These are phyloP conservation scores for Poecilia velifera DNA, from an alignment of 2,797 vertebrate species.

Conservation along the genomic window DNA sequence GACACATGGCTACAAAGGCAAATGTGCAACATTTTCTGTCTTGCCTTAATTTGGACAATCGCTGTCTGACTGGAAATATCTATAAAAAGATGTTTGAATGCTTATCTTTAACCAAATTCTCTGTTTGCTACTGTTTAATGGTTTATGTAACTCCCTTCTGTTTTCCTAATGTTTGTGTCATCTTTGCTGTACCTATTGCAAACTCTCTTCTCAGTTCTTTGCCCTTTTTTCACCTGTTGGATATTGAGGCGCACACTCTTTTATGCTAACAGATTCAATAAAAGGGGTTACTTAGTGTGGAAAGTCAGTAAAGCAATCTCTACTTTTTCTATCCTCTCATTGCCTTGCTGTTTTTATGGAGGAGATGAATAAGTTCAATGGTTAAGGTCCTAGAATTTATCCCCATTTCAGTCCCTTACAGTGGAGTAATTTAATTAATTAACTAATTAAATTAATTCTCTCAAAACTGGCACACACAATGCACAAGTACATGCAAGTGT, in stretches of 20 bases:
- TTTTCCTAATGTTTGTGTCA: constrained; percentile 11
- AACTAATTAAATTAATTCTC: not conserved
- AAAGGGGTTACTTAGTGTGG: constrained; percentile 41
- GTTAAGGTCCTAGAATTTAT: not conserved
- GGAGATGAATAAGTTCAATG: constrained; percentile 4
- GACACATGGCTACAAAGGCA: not conserved
- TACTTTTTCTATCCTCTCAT: constrained; percentile 37
- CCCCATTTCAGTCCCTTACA: not conserved
- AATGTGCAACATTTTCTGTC: not conserved
- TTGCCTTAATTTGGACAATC: not conserved
- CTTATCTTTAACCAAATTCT: not conserved
- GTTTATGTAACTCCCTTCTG: not conserved
- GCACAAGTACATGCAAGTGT: not conserved
- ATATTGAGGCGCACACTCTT: constrained; percentile 37
- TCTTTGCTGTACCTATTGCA: constrained; percentile 32
- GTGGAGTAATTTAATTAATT: not conserved
- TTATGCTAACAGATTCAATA: constrained; percentile 48
- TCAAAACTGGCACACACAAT: not conserved
- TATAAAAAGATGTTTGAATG: not conserved
- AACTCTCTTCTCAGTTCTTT: constrained; percentile 30
- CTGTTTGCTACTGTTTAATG: not conserved
- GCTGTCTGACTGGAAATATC: not conserved
- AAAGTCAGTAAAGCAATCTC: constrained; percentile 36
- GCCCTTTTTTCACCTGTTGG: constrained; percentile 58
- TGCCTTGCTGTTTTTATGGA: not conserved